Conservation (phyloP, 2,113 vertebrate species). For the Anas platyrhynchos region DNA sequence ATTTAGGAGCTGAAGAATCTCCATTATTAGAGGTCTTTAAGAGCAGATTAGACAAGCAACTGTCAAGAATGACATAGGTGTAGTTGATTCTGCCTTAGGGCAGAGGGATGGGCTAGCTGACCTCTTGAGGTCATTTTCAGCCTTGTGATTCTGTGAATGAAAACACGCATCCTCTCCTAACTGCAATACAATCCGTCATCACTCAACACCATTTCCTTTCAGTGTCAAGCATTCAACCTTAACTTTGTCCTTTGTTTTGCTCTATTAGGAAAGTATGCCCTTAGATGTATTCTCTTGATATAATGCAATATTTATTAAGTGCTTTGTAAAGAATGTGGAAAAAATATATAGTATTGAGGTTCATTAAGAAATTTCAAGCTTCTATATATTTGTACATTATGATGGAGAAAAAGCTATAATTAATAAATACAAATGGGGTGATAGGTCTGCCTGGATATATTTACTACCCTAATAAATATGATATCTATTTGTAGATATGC, state of each 20-base stretch:
- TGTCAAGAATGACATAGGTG: not conserved
- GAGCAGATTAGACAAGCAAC: slow-evolving; percentile 3
- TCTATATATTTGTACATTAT: accelerated
- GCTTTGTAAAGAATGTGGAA: not conserved
- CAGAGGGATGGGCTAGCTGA: not conserved
- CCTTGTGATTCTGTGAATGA: slow-evolving; percentile 13
- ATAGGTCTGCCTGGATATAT: not conserved
- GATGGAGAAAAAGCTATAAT: not conserved
- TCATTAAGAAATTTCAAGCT: not conserved
- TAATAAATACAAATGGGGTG: not conserved
- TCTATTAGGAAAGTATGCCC: not conserved
- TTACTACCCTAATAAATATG: not conserved
- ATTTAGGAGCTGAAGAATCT: not conserved
- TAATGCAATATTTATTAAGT: not conserved
- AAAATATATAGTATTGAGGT: not conserved
- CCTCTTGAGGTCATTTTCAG: slow-evolving; percentile 2
- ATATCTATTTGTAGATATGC: not conserved
- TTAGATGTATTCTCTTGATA: not conserved
- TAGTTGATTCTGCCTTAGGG: not conserved
- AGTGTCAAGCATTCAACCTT: not conserved
- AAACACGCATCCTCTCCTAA: not conserved
- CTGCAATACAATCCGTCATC: not conserved
- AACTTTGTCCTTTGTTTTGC: not conserved
- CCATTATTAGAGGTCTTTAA: not conserved
- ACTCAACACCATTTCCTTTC: slow-evolving; percentile 15